Base-by-base conservation (phyloP, 2,113 vertebrate species). In the Triplophysa rosa region DNA sequence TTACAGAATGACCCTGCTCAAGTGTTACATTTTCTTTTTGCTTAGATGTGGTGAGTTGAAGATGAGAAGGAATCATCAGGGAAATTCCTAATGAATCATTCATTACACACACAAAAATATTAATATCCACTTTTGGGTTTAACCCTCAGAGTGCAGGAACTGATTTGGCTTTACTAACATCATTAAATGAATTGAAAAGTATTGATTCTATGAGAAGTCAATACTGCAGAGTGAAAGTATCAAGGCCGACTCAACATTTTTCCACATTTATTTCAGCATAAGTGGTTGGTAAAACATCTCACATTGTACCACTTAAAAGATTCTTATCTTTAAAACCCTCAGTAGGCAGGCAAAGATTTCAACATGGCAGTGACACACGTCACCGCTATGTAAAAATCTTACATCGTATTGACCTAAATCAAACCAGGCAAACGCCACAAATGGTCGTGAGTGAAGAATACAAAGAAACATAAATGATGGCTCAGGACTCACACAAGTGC, bases 201-300 rank as follows among this genome's bases (percentile, higher is more conserved):
- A 21, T 40, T 1, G 9, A 45, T 11, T 37, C 33, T 67, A 58
- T 21, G 58, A 11, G 14, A 11, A 59, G n/a, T 61, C 40, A 74
- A 24, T 21, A 5, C 33, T 40, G 70, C 13, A 66, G 42, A 81
- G 23, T 24, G 52, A 59, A 64, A 86, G 33, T 12, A 45, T 45
- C 42, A 40, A 71, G 63, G n/a, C 67, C 1, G 17, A 63, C 81
- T 62, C 42, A 1, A 81, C 58, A 81, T 87, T 90, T 91, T 92
- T 84, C 83, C 76, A 84, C 84, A 76, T 93, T 93, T 93, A 93
- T 93, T 93, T 91, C 88, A 89, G 85, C 86, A 90, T 86, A 90
- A 86, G 90, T 91, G 87, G 82, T 88, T 90, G 85, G 89, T 85
- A 84, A 90, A 93, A 91, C 87, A 90, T 82, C 84, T 89, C 83